A percentile compares a stretch with the other conserved stretches of the same genome.
These are phyloP conservation scores for Cepaea hortensis DNA, from an alignment of 2,888 invertebrate species.

Conservation along the genomic window DNA sequence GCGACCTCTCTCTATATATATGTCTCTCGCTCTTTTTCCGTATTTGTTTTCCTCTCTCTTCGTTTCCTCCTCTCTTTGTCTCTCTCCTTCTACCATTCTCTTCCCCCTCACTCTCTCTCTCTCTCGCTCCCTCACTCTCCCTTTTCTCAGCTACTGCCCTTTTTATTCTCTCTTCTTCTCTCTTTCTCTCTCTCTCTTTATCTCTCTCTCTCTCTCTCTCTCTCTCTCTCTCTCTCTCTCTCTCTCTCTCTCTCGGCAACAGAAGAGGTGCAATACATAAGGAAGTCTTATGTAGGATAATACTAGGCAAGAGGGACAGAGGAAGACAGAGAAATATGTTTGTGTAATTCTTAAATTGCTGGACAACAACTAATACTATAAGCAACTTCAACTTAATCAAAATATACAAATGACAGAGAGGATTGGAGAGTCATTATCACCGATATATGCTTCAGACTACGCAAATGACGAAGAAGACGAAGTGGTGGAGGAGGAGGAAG, in stretches of 20 bases:
- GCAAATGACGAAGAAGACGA: not conserved
- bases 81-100: not conserved
- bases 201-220: not conserved
- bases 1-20: not conserved
- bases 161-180: not conserved
- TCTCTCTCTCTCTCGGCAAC: not conserved
- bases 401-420: too few species aligned
- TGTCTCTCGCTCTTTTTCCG: not conserved
- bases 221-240: not conserved
- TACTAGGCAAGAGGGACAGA: too few species aligned
- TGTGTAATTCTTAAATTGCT: too few species aligned
- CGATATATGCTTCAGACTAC: not conserved
- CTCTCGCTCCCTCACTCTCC: not conserved
- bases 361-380: too few species aligned
- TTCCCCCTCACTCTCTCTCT: not conserved
- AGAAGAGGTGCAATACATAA: too few species aligned
- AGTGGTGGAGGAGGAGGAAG: not conserved
- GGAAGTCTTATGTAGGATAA: too few species aligned
- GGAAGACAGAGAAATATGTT: too few species aligned
- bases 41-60: not conserved
- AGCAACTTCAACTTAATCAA: too few species aligned
- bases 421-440: too few species aligned
- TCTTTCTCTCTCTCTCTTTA: not conserved
- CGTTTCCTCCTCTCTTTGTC: not conserved
- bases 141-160: not conserved